Percentiles rank a stretch among this genome's conserved stretches.
These are phyloP conservation scores for Hanleya hanleyi DNA, from an alignment of 2,888 invertebrate species.

Conservation along the genomic window DNA sequence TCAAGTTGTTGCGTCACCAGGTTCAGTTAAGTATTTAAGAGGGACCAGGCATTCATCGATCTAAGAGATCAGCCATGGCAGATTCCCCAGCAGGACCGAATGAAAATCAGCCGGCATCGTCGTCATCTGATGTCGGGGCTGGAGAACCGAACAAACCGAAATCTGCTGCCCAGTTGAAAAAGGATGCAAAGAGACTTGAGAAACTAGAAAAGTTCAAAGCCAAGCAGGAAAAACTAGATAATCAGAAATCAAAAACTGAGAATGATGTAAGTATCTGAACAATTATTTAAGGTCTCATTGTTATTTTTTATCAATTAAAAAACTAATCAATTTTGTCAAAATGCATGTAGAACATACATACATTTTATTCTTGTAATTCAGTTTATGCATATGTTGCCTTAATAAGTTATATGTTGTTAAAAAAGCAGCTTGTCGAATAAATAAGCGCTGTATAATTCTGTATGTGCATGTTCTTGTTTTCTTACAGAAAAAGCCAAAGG, in stretches of 20 bases:
- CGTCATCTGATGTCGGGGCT: neutral
- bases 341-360: too few species aligned
- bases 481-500: conserved; percentile 80
- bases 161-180: conserved; percentile 92
- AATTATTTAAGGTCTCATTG: too few species aligned
- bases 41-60: too few species aligned
- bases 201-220: conserved; percentile 96
- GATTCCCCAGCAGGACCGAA: neutral
- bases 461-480: too few species aligned
- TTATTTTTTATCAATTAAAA: too few species aligned
- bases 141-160: conserved; percentile 75
- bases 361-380: too few species aligned
- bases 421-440: too few species aligned
- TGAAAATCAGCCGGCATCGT: neutral
- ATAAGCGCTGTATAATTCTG: too few species aligned
- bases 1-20: neutral
- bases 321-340: too few species aligned
- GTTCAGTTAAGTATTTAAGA: neutral
- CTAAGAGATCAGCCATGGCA: too few species aligned
- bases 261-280: conserved; percentile 39
- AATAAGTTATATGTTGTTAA: too few species aligned
- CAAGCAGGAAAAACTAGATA: conserved; percentile 93
- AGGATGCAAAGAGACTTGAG: conserved; percentile 95
- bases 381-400: too few species aligned
- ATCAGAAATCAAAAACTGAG: conserved; percentile 85